phyloP scores from a whole-genome alignment of 2,888 invertebrate genomes.

The Noctua janthina region DNA sequence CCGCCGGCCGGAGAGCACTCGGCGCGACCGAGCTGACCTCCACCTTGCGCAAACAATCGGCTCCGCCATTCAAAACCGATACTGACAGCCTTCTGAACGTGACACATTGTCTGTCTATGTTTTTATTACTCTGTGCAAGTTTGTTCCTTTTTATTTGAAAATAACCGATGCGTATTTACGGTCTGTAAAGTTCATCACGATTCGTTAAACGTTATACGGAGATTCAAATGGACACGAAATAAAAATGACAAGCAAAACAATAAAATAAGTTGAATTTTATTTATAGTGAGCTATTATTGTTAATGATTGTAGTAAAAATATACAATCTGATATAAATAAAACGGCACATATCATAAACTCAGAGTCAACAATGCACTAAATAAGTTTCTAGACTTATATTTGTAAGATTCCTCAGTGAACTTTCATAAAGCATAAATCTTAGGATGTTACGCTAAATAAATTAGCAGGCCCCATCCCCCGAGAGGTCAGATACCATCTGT shows the following conservation, averaged over 20 bases:
- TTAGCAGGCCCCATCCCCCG: constrained; percentile 71
- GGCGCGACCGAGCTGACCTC: constrained; percentile 55
- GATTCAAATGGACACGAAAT: constrained; percentile 28
- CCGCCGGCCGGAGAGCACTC: constrained; percentile 40
- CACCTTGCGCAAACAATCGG: constrained; percentile 57
- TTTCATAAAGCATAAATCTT: constrained; percentile 69
- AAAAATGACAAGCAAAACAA: constrained; percentile 19
- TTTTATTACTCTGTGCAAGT: constrained; percentile 52
- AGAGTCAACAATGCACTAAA: constrained; percentile 11
- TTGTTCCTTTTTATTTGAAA: constrained; percentile 34
- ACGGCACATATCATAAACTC: constrained; percentile 9
- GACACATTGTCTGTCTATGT: constrained; percentile 59
- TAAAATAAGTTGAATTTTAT: constrained; percentile 1
- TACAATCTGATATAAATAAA: background rate
- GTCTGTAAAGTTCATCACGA: constrained; percentile 40
- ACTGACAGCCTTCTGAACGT: constrained; percentile 58
- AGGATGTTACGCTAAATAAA: constrained; percentile 75
- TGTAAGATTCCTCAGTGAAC: constrained; percentile 39
- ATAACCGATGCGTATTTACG: constrained; percentile 37
- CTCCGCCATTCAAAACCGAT: constrained; percentile 50
- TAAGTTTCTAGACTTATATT: constrained; percentile 49
- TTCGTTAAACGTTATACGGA: constrained; percentile 19
- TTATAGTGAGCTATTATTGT: background rate
- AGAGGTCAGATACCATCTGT: constrained; percentile 78
- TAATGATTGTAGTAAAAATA: background rate